Base-by-base conservation (phyloP, 2,797 vertebrate genomes). In the Sternarchorhynchus goeldii region DNA sequence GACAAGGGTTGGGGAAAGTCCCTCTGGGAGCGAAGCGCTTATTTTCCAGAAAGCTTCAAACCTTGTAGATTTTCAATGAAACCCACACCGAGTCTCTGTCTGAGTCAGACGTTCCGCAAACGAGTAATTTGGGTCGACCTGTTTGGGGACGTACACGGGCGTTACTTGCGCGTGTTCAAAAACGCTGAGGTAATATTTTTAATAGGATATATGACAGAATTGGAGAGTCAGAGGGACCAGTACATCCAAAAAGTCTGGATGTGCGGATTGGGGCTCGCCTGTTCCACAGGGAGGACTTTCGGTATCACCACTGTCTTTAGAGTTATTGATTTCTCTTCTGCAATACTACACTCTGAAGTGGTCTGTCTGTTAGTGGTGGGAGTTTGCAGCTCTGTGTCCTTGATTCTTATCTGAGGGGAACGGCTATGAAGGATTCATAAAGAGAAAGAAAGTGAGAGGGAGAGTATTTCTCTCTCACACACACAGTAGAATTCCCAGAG, bases 1-100 rank as follows among this genome's bases (percentile, higher is more conserved):
- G 1, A 12, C 45, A 50, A 10, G 45, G 10, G 2, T 12, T 12
- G 76, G 75, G n/a, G 81, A 45, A 63, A 71, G 76, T 77, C 75
- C 72, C 69, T 62, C 73, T 17, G 59, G 12, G 83, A 81, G 78
- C 86, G 83, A 81, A 78, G 75, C 84, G 78, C 77, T 60, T 21
- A 55, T 12, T 17, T n/a, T 10, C 74, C 21, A n/a, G 3, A 64
- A 20, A 67, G 62, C 60, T 39, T 21, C 14, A 20, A 67, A 16
- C 4, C 17, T 6, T 41, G 41, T 45, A 50, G 25, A 45, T 41
- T 29, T 25, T 68, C 65, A 29, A 4, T 21, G 21, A 68, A 68
- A 68, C 39, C n/a, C 64, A 21, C 64, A 25, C 39, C 10, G 21
- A 20, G 8, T 67, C 32, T 64, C 64, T 25, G 21, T 34, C 12